Conservation (phyloP, 2,113 vertebrate genomes). For the Chinchilla lanigera region DNA sequence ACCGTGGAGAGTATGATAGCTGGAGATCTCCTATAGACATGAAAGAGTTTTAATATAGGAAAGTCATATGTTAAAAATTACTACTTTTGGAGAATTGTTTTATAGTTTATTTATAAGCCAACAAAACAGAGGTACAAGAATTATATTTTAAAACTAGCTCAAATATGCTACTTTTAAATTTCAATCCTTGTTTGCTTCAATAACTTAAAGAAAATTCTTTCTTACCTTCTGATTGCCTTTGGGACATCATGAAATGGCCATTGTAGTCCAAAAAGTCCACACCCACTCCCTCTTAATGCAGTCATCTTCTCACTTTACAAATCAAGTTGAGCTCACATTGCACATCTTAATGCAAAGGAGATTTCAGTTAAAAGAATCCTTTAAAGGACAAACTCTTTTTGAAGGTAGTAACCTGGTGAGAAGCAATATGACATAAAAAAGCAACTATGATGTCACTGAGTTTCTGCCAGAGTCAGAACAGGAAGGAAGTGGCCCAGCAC, state of each 20-base stretch:
- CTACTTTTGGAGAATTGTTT: neutral
- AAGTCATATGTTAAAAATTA: constrained; percentile 1
- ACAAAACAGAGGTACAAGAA: neutral
- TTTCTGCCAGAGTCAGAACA: neutral
- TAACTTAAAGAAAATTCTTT: neutral
- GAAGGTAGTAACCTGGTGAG: neutral
- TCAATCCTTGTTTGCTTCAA: neutral
- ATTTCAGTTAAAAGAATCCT: constrained; percentile 51
- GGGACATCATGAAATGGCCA: constrained; percentile 67
- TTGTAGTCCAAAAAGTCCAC: constrained; percentile 16
- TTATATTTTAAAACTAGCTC: neutral
- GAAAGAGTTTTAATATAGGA: neutral
- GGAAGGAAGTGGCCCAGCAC: neutral
- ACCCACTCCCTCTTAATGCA: neutral
- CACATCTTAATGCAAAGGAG: constrained; percentile 59
- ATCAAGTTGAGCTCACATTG: neutral
- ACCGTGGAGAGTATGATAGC: neutral
- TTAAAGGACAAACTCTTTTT: constrained; percentile 35
- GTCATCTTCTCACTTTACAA: constrained; percentile 30
- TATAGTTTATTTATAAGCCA: constrained; percentile 12
- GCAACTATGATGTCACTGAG: constrained; percentile 38
- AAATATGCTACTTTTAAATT: neutral
- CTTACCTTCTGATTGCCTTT: constrained; percentile 72
- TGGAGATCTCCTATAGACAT: neutral
- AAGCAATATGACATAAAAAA: constrained; percentile 6